Percentiles rank a stretch among this genome's conserved stretches.
Conservation (phyloP, 2,797 vertebrate genomes). For the Macroramphosus scolopax region DNA sequence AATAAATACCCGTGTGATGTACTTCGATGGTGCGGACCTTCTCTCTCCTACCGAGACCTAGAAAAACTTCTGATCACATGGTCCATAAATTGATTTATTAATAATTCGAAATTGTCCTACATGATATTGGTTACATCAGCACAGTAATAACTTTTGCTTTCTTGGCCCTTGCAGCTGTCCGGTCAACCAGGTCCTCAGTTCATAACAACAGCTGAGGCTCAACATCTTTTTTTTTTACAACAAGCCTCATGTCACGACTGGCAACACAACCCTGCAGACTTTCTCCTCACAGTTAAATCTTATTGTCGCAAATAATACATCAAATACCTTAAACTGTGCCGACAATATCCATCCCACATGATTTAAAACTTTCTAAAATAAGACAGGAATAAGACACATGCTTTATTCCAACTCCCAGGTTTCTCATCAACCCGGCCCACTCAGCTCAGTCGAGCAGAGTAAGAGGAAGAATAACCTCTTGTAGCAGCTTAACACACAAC, state of each 20-base stretch:
- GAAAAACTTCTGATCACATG: too few relatives aligned
- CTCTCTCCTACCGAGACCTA: too few relatives aligned
- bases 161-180: conserved; percentile 68
- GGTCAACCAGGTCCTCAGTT: conserved; percentile 61
- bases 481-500: too few relatives aligned
- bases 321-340: too few relatives aligned
- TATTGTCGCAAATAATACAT: too few relatives aligned
- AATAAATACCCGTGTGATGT: too few relatives aligned
- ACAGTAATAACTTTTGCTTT: conserved; percentile 69
- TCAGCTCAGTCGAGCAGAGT: conserved; percentile 9
- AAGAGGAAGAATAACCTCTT: conserved; percentile 6
- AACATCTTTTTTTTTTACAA: conserved; percentile 39
- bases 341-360: neutral
- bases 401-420: conserved; percentile 4
- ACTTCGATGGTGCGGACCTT: too few relatives aligned
- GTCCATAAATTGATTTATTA: too few relatives aligned
- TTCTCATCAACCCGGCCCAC: conserved; percentile 17
- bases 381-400: too few relatives aligned
- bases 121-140: too few relatives aligned
- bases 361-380: conserved; percentile 5
- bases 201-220: conserved; percentile 87
- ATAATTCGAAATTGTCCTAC: too few relatives aligned
- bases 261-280: conserved; percentile 16
- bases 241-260: conserved; percentile 28
- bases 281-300: too few relatives aligned